Percentiles rank a stretch among this genome's conserved stretches.
These are phyloP conservation scores for Chelonus insularis DNA, from an alignment of 1,140 invertebrate species.

Conservation along the genomic window DNA sequence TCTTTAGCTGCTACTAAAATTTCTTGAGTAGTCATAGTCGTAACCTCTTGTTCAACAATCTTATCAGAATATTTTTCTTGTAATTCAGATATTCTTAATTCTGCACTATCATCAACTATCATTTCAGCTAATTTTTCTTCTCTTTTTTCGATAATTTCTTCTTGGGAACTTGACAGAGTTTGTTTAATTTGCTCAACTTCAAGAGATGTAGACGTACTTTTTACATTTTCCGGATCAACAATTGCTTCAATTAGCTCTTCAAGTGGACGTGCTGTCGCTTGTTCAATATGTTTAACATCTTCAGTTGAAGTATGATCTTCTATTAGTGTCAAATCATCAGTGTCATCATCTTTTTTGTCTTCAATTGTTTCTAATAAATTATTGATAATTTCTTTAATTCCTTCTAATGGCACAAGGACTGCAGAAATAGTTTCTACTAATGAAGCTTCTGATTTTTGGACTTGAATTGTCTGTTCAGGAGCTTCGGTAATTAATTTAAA, in stretches of 20 bases:
- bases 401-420: conserved; percentile 41
- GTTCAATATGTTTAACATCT: conserved; percentile 36
- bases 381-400: conserved; percentile 29
- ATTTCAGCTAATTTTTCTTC: too few species aligned
- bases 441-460: conserved; percentile 38
- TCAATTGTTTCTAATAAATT: conserved; percentile 23
- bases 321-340: not conserved
- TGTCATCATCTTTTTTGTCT: not conserved
- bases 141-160: not conserved
- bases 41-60: not conserved
- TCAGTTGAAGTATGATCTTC: conserved; percentile 25
- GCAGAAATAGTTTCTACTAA: conserved; percentile 48
- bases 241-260: conserved; percentile 44
- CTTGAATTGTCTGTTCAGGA: conserved; percentile 13
- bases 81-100: not conserved
- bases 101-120: not conserved
- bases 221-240: conserved; percentile 32
- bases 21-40: too few species aligned
- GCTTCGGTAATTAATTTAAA: conserved; percentile 16
- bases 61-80: not conserved
- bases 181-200: too few species aligned
- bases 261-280: conserved; percentile 37
- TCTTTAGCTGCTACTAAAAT: too few species aligned
- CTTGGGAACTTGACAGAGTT: not conserved
- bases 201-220: conserved; percentile 1